These are phyloP conservation scores for Anoplolepis gracilipes DNA, from an alignment of 1,140 invertebrate species.

Conservation along the genomic window DNA sequence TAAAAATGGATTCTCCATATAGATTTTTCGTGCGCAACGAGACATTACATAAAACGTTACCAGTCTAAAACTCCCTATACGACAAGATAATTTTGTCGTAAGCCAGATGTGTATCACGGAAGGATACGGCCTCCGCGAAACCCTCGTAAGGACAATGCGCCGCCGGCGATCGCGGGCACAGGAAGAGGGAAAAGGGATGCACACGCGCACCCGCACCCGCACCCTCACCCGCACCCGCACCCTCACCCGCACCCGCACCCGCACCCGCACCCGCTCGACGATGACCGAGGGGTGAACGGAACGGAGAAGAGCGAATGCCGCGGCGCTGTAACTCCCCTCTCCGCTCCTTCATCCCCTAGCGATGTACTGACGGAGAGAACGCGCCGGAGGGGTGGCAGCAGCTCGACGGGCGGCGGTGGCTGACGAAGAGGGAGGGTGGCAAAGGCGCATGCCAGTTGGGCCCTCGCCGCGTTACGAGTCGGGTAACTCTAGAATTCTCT, in stretches of 20 bases:
- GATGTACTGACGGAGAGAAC: slow-evolving; percentile 16
- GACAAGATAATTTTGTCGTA: neutral
- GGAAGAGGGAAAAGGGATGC: slow-evolving; percentile 35
- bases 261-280: slow-evolving; percentile 34
- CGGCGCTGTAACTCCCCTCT: neutral
- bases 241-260: too few species aligned
- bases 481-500: slow-evolving; percentile 63
- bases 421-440: slow-evolving; percentile 58
- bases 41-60: neutral
- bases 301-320: slow-evolving; percentile 47
- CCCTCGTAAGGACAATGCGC: slow-evolving; percentile 66
- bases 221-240: too few species aligned
- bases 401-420: slow-evolving; percentile 31
- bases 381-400: slow-evolving; percentile 46
- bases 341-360: neutral
- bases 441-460: slow-evolving; percentile 79
- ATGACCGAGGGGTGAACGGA: slow-evolving; percentile 12
- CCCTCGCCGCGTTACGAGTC: slow-evolving; percentile 78
- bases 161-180: slow-evolving; percentile 36
- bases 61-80: neutral
- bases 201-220: slow-evolving; percentile 45
- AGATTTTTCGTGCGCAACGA: neutral
- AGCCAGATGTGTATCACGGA: slow-evolving; percentile 22
- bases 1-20: neutral
- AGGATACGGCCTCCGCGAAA: slow-evolving; percentile 23